Percentiles rank a stretch among this genome's conserved stretches.
Conservation (phyloP, 2,888 invertebrate genomes). For the Hylaea fasciaria region DNA sequence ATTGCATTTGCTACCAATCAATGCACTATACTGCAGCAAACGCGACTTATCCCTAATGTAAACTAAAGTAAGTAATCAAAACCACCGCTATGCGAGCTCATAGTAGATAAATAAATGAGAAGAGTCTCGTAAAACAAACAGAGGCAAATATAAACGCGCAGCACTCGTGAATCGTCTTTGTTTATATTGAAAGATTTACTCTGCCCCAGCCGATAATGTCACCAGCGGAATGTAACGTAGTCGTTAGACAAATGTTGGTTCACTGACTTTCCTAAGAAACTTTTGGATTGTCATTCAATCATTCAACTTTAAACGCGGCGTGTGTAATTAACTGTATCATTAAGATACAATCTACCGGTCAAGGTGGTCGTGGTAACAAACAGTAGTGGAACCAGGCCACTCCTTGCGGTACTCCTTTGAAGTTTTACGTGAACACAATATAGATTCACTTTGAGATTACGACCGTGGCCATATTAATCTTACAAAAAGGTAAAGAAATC, state of each 20-base stretch:
- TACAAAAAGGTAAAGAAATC: conserved; percentile 5
- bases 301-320: conserved; percentile 13
- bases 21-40: conserved; percentile 22
- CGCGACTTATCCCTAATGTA: conserved; percentile 39
- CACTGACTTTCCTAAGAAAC: conserved; percentile 35
- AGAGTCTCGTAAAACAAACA: conserved; percentile 67
- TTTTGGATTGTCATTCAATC: conserved; percentile 27
- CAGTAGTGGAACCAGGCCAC: conserved; percentile 51
- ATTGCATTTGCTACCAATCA: conserved; percentile 23
- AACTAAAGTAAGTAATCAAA: conserved; percentile 68
- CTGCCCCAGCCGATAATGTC: conserved; percentile 47
- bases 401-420: conserved; percentile 65
- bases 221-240: conserved; percentile 40
- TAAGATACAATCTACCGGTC: conserved; percentile 47
- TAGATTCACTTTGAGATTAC: conserved; percentile 65
- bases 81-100: conserved; percentile 67
- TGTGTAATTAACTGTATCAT: conserved; percentile 36
- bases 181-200: conserved; percentile 58
- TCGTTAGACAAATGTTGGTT: conserved; percentile 47
- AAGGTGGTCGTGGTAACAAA: conserved; percentile 39
- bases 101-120: conserved; percentile 66
- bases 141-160: conserved; percentile 51
- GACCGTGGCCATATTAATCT: conserved; percentile 42
- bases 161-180: conserved; percentile 44
- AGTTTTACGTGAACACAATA: conserved; percentile 40